These are phyloP conservation scores for Orchestia grillus DNA, from an alignment of 1,140 invertebrate species.

Conservation along the genomic window DNA sequence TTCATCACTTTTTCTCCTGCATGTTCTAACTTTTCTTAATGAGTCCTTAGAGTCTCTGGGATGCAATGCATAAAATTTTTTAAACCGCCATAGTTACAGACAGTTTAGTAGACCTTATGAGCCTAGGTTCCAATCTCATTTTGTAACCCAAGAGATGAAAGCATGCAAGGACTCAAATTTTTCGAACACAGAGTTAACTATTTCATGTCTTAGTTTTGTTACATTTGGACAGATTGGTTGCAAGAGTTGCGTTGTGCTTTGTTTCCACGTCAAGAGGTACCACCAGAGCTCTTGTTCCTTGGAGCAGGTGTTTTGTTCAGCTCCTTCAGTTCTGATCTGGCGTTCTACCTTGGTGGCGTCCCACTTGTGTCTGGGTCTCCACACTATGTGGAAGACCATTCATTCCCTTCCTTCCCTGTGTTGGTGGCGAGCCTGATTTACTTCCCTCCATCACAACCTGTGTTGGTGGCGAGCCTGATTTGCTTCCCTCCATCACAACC, in stretches of 20 bases:
- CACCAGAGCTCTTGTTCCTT: too few species aligned
- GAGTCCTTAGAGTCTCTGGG: neutral
- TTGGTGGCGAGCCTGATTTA: neutral
- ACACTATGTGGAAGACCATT: neutral
- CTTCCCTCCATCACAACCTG: neutral
- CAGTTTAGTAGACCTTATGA: too few species aligned
- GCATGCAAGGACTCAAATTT: too few species aligned
- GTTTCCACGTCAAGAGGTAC: too few species aligned
- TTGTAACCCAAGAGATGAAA: neutral
- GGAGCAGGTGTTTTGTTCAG: too few species aligned
- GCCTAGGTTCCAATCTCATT: neutral
- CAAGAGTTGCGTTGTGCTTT: too few species aligned
- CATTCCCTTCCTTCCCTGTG: neutral
- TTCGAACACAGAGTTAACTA: too few species aligned
- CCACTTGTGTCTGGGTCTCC: neutral
- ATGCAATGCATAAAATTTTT: neutral
- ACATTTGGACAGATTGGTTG: too few species aligned
- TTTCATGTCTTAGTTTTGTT: too few species aligned
- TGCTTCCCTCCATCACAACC: neutral
- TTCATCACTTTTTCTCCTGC: too few species aligned
- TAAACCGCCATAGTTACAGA: too few species aligned
- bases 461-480: neutral
- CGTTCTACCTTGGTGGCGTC: neutral
- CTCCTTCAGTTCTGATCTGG: neutral
- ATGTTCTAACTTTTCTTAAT: neutral